A percentile compares a stretch with the other conserved stretches of the same genome.
phyloP scores from a whole-genome alignment of 2,113 vertebrate species.

The Catharus minimus region DNA sequence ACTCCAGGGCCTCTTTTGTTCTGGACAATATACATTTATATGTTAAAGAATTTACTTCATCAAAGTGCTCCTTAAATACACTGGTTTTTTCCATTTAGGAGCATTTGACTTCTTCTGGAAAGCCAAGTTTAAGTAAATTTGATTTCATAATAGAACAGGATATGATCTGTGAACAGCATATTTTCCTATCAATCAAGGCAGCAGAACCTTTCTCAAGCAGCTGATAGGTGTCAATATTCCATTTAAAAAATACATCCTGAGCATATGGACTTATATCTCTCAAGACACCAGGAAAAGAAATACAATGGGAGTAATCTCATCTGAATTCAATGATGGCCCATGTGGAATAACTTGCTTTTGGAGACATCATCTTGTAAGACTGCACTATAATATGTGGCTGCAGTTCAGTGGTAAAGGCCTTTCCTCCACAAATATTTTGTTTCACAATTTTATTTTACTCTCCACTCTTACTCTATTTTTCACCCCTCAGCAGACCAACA shows the following conservation, averaged over 20 bases:
- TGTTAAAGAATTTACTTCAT: not conserved
- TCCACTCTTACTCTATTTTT: not conserved
- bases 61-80: not conserved
- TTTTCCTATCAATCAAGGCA: not conserved
- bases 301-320: not conserved
- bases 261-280: not conserved
- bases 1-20: not conserved
- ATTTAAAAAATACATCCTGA: not conserved
- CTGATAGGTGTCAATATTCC: not conserved
- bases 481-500: not conserved
- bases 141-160: not conserved
- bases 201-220: not conserved
- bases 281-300: not conserved
- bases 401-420: not conserved
- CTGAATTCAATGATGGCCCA: not conserved
- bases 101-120: not conserved
- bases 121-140: not conserved
- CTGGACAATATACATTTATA: not conserved
- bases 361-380: not conserved
- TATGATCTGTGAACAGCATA: not conserved
- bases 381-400: not conserved
- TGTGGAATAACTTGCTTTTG: not conserved
- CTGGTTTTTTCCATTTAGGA: not conserved
- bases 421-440: not conserved
- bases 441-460: not conserved